Conservation (phyloP, 2,113 vertebrate species). For the Leucopsar rothschildi region DNA sequence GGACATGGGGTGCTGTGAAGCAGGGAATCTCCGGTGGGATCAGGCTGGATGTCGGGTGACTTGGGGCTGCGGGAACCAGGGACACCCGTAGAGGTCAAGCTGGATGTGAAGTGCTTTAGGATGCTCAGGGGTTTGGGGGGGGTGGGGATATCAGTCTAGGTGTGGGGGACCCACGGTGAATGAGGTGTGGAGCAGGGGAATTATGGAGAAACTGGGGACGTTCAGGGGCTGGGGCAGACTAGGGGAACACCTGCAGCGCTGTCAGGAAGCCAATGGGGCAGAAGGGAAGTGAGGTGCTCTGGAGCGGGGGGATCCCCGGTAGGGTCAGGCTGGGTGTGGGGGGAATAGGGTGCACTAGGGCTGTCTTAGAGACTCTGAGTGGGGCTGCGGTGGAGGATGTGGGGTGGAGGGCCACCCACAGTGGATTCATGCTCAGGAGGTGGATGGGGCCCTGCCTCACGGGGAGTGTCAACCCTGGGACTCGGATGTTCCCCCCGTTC, state of each 20-base stretch:
- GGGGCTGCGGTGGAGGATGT: neutral
- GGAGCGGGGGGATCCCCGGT: neutral
- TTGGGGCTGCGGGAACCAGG: neutral
- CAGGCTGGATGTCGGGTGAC: neutral
- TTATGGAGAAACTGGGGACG: neutral
- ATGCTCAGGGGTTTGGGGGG: too few species aligned
- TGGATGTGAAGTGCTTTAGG: neutral
- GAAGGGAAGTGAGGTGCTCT: neutral
- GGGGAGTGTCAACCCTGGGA: neutral
- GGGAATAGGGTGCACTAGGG: neutral
- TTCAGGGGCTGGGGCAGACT: neutral
- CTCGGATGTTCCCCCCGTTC: fast-evolving
- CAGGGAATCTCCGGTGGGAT: neutral
- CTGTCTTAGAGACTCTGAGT: neutral
- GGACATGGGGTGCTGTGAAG: neutral
- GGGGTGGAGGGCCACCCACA: neutral
- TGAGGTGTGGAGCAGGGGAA: neutral
- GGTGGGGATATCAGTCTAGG: neutral
- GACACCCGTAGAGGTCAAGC: neutral
- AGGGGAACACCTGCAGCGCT: neutral
- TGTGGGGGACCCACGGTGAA: neutral
- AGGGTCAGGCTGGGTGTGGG: neutral
- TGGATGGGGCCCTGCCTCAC: neutral
- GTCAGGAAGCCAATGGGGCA: neutral
- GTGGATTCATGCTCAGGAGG: neutral